Percentiles rank a stretch among this genome's conserved stretches.
Evolutionary conservation across 2,888 invertebrate species (phyloP).

Genomic region (Synergus laeviventris): DNA sequence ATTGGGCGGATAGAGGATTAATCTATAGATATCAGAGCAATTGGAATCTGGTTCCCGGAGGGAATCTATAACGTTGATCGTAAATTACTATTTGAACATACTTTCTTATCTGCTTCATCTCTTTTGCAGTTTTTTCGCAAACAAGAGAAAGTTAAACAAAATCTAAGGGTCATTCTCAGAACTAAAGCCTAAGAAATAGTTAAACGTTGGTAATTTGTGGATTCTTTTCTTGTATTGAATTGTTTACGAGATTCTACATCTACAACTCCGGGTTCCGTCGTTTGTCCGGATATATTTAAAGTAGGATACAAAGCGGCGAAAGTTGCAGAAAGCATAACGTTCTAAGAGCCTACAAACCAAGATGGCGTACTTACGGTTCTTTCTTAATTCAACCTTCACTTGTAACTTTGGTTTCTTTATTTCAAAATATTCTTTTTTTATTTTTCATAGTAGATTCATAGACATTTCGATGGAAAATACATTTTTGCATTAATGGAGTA

Average conservation of each 20-base stretch:
- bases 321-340: constrained; percentile 37
- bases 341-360: constrained; percentile 16
- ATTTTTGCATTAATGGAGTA: neutral
- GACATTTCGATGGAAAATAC: neutral
- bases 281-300: constrained; percentile 25
- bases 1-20: neutral
- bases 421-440: too few species aligned
- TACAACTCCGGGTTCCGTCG: neutral
- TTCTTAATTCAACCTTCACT: constrained; percentile 27
- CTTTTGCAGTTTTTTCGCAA: neutral
- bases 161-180: neutral
- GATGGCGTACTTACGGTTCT: constrained; percentile 13
- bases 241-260: neutral
- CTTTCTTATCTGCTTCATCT: neutral
- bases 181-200: neutral
- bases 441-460: neutral
- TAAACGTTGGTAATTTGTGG: neutral
- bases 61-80: neutral
- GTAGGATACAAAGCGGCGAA: constrained; percentile 29
- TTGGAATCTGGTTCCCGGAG: constrained; percentile 8
- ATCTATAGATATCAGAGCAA: constrained; percentile 13
- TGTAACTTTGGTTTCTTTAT: neutral
- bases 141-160: neutral
- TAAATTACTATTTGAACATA: constrained; percentile 29
- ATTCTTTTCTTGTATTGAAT: neutral